phyloP scores from a whole-genome alignment of 2,888 invertebrate genomes.

The Hirtodrosophila duncani region DNA sequence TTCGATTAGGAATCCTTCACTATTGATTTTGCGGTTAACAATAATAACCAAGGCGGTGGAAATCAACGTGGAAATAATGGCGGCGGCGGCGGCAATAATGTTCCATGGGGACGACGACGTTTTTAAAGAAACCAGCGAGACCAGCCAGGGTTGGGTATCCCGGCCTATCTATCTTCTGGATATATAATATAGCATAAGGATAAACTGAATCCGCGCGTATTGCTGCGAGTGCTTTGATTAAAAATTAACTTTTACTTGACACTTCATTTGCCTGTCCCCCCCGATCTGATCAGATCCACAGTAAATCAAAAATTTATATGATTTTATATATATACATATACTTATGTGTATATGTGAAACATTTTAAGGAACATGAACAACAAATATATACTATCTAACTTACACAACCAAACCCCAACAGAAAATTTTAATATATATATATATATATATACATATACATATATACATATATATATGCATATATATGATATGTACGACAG shows the following conservation, averaged over 20 bases:
- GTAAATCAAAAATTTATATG: slow-evolving; percentile 1
- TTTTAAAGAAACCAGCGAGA: no score
- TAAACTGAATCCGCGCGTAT: slow-evolving; percentile 4
- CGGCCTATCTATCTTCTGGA: slow-evolving; percentile 12
- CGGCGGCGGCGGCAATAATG: slow-evolving; percentile 74
- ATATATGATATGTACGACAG: neutral
- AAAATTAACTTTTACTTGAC: neutral
- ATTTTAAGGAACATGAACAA: no score
- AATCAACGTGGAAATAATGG: slow-evolving; percentile 75
- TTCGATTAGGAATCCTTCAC: slow-evolving; percentile 75
- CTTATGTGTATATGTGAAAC: neutral
- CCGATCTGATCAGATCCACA: neutral
- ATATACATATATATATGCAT: neutral
- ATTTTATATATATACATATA: slow-evolving; percentile 4
- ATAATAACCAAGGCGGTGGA: slow-evolving; percentile 77
- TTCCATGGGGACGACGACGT: slow-evolving; percentile 78
- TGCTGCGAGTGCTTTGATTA: slow-evolving; percentile 3
- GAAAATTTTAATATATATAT: neutral
- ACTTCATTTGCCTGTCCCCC: no score
- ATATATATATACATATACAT: neutral
- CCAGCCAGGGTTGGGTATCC: no score
- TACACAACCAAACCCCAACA: no score
- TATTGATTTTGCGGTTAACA: slow-evolving; percentile 78
- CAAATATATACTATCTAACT: no score
- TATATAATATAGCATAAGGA: slow-evolving; percentile 13